A percentile compares a stretch with the other conserved stretches of the same genome.
These are phyloP conservation scores for Agonopterix alstromeriana DNA, from an alignment of 2,888 invertebrate genomes.

Conservation along the genomic window DNA sequence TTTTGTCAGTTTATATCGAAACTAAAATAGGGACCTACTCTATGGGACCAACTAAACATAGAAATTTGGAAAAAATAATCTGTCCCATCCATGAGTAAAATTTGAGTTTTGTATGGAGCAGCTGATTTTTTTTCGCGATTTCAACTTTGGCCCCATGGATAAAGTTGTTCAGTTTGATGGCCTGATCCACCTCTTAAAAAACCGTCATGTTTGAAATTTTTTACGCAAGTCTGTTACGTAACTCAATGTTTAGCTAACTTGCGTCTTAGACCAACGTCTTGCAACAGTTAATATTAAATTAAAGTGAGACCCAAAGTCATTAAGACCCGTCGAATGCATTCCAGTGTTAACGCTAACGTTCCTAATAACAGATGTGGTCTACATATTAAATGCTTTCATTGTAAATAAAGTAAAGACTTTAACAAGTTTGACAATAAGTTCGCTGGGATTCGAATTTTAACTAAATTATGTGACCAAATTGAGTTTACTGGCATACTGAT, in stretches of 20 bases:
- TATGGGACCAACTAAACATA: no score
- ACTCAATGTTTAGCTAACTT: slow-evolving; percentile 36
- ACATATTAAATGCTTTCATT: slow-evolving; percentile 20
- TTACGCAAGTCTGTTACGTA: slow-evolving; percentile 15
- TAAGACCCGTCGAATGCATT: slow-evolving; percentile 66
- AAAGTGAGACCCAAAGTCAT: slow-evolving; percentile 62
- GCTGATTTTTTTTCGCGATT: no score
- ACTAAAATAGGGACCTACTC: no score
- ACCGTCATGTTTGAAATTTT: no score
- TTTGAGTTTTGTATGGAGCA: no score
- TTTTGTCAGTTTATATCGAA: no score
- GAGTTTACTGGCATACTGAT: neutral
- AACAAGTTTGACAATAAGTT: neutral
- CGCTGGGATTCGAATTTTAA: neutral
- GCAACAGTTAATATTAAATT: slow-evolving; percentile 68
- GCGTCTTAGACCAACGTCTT: slow-evolving; percentile 59
- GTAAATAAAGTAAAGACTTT: neutral
- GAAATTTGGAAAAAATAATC: no score
- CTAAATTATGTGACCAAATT: neutral
- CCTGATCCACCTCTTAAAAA: no score
- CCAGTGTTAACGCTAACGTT: slow-evolving; percentile 37
- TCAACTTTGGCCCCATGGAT: no score
- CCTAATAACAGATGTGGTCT: slow-evolving; percentile 51
- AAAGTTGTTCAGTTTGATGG: no score
- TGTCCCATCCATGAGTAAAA: no score